Evolutionary conservation across 1,140 invertebrate genomes (phyloP).

Genomic region (Lethrus apterus): DNA sequence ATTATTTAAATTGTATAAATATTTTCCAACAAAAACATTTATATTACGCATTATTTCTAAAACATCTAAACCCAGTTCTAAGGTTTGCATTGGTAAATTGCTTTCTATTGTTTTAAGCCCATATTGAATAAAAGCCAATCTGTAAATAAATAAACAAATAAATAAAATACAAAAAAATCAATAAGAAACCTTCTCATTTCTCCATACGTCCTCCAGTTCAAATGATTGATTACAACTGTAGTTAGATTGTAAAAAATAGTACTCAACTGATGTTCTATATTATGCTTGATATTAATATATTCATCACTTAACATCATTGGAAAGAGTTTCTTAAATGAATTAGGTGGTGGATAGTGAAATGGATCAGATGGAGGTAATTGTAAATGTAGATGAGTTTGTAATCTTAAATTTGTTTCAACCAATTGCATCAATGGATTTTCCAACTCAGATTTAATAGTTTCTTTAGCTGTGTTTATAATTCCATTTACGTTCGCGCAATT

Average conservation of each 20-base stretch:
- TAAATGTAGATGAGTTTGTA: constrained; percentile 86
- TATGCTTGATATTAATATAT: constrained; percentile 42
- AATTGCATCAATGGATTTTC: constrained; percentile 72
- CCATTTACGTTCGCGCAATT: constrained; percentile 45
- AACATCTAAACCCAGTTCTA: constrained; percentile 97
- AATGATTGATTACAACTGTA: constrained; percentile 90
- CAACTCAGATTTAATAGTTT: constrained; percentile 45
- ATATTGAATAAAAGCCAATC: constrained; percentile 79
- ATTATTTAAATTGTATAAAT: constrained; percentile 94
- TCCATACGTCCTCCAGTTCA: constrained; percentile 96
- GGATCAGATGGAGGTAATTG: constrained; percentile 60
- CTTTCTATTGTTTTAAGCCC: constrained; percentile 77
- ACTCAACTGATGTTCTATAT: constrained; percentile 88
- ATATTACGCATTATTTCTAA: constrained; percentile 97
- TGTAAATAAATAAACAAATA: constrained; percentile 21
- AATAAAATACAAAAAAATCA: constrained; percentile 3
- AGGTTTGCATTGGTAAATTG: constrained; percentile 89
- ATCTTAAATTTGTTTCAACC: constrained; percentile 83
- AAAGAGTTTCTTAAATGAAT: constrained; percentile 28
- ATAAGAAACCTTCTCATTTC: constrained; percentile 74
- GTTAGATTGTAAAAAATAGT: constrained; percentile 96
- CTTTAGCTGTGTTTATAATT: constrained; percentile 23
- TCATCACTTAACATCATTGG: constrained; percentile 26
- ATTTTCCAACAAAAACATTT: constrained; percentile 89
- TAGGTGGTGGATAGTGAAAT: constrained; percentile 30